These are phyloP conservation scores for Pachyuromys duprasi DNA, from an alignment of 2,797 vertebrate genomes.

Conservation along the genomic window DNA sequence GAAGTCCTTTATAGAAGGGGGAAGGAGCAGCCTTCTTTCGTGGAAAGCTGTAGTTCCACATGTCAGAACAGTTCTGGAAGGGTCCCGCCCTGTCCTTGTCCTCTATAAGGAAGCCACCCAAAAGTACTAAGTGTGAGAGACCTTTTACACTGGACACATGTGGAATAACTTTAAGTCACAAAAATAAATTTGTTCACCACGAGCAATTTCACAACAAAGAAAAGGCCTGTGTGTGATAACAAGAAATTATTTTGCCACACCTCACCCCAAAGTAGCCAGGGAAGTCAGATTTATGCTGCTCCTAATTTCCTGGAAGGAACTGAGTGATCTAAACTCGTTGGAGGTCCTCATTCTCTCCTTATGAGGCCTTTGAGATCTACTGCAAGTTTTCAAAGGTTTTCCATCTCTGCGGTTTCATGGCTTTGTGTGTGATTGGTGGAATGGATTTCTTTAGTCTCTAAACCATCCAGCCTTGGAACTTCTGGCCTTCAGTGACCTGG, in stretches of 20 bases:
- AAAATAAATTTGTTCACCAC: constrained; percentile 46
- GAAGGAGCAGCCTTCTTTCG: neutral
- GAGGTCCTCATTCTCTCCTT: neutral
- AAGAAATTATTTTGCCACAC: neutral
- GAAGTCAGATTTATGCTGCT: neutral
- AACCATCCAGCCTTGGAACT: neutral
- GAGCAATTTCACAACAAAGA: constrained; percentile 45
- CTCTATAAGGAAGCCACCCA: neutral
- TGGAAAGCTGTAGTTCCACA: accelerated
- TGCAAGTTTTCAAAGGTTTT: neutral
- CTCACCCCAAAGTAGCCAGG: neutral
- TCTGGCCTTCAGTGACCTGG: neutral
- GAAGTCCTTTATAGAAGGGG: neutral
- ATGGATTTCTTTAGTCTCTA: constrained; percentile 6
- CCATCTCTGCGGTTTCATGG: neutral
- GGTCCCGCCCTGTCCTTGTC: neutral
- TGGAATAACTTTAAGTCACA: constrained; percentile 27
- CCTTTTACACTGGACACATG: neutral
- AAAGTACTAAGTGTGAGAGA: neutral
- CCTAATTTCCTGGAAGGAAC: neutral
- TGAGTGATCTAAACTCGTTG: neutral
- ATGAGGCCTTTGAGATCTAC: neutral
- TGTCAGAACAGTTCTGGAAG: neutral
- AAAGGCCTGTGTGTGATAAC: neutral
- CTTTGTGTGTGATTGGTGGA: neutral